Base-by-base conservation (phyloP, 2,113 vertebrate species). In the Indicator indicator region DNA sequence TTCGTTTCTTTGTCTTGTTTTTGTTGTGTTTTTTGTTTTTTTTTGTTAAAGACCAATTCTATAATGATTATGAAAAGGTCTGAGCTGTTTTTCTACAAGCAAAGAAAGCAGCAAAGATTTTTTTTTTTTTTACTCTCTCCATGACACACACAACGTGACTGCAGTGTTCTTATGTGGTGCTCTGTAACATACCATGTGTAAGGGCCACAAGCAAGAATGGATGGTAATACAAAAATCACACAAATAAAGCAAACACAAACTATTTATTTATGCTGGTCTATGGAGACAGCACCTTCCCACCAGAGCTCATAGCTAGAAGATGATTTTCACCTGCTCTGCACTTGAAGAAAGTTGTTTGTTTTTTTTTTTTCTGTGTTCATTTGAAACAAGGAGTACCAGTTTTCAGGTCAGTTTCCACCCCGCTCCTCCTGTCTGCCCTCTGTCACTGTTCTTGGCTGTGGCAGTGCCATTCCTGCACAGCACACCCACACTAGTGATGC, bases 21-120 rank as follows among this genome's bases (percentile, higher is more conserved):
- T 59, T 19, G 32, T 24, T 21, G 20, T 59, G 56, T 18, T 33
- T 59, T 60, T 21, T 60, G 9, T 50, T 56, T 5, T 9, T 16
- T 16, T n/a, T 72, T 58, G 69, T 17, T 15, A 19, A 64, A 75
- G 75, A 93, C 62, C 59, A 44, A 64, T 72, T 91, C 90, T 60
- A 52, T 76, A 96, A 44, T 78, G 77, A 26, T 52, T 33, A 28
- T 70, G 26, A 83, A 89, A 89, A 96, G 86, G 77, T 76, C 67
- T 80, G 38, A 82, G 85, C 78, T 93, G 88, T 63, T 90, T 96
- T 90, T 94, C 79, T 86, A 73, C 67, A 92, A 89, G 70, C 67
- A 93, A 90, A 84, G 75, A 84, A 95, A 83, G 50, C 64, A 88
- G 44, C 70, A 64, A 33, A 55, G 48, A 12, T 50, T 2, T 5